These are phyloP conservation scores for Muricea muricata DNA, from an alignment of 92 coral and sea anemone species.

Conservation along the genomic window DNA sequence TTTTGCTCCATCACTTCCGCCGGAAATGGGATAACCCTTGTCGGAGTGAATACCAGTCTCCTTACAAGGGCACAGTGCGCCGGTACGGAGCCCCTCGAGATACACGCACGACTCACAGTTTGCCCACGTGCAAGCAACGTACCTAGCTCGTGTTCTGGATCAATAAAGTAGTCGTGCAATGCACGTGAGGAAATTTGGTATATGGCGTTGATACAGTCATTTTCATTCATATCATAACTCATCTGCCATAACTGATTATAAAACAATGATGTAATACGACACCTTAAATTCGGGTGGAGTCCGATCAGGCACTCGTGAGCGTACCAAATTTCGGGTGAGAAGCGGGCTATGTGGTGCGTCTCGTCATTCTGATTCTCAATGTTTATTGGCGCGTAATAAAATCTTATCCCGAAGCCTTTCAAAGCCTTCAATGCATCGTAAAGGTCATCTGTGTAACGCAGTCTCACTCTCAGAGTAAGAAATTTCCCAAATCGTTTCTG, in stretches of 20 bases:
- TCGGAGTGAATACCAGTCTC: slow-evolving; percentile 92
- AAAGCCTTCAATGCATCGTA: slow-evolving; percentile 59
- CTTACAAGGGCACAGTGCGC: slow-evolving; percentile 85
- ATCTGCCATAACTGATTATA: slow-evolving; percentile 58
- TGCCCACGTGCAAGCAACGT: slow-evolving; percentile 59
- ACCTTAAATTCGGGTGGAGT: slow-evolving; percentile 74
- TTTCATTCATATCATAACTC: slow-evolving; percentile 48
- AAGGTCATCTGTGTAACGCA: slow-evolving; percentile 54
- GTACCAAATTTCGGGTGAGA: slow-evolving; percentile 75
- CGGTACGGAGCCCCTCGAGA: slow-evolving; percentile 69
- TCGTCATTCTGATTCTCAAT: slow-evolving; percentile 21
- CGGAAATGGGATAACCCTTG: slow-evolving; percentile 78
- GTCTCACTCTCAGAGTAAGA: slow-evolving; percentile 57
- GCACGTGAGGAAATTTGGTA: slow-evolving; percentile 64
- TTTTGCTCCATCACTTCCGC: slow-evolving; percentile 95
- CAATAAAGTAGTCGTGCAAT: slow-evolving; percentile 71
- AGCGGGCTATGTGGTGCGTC: slow-evolving; percentile 44
- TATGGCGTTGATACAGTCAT: slow-evolving; percentile 61
- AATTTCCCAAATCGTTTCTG: slow-evolving; percentile 71
- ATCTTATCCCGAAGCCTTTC: slow-evolving; percentile 70
- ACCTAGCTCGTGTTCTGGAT: slow-evolving; percentile 75
- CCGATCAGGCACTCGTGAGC: slow-evolving; percentile 77
- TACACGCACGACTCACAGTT: slow-evolving; percentile 49
- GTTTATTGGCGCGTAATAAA: slow-evolving; percentile 67
- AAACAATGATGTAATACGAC: slow-evolving; percentile 59